Conservation (phyloP, 2,888 invertebrate species). For the Oxyteleia sp. region DNA sequence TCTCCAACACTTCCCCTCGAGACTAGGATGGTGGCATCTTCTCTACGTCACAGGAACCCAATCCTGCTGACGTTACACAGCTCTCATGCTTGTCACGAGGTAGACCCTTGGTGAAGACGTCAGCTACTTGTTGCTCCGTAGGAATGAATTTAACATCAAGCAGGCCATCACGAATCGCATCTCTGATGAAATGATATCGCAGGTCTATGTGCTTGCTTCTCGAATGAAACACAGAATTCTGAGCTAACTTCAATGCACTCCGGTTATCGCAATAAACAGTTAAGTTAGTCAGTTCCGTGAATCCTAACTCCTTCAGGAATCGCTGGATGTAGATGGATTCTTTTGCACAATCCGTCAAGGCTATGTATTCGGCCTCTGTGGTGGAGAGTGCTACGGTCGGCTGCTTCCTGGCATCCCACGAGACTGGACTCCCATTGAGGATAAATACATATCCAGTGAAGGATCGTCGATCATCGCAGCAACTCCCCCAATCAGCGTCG, state of each 20-base stretch:
- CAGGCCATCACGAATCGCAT: no score
- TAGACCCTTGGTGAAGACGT: no score
- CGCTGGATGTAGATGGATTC: conserved; percentile 44
- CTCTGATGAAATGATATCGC: no score
- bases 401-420: conserved; percentile 71
- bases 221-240: conserved; percentile 39
- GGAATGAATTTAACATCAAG: no score
- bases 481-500: conserved; percentile 75
- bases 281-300: conserved; percentile 13
- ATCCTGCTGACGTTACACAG: no score
- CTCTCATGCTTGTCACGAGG: no score
- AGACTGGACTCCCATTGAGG: conserved; percentile 53
- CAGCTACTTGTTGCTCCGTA: no score
- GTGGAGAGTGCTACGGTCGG: conserved; percentile 67
- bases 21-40: no score
- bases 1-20: no score
- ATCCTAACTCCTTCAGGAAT: conserved; percentile 60
- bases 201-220: conserved; percentile 52
- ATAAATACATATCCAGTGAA: conserved; percentile 55
- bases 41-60: no score
- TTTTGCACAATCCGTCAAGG: conserved; percentile 57
- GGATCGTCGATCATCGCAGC: conserved; percentile 69
- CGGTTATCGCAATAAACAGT: conserved; percentile 58
- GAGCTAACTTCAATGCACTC: conserved; percentile 38
- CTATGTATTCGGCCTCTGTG: conserved; percentile 74